phyloP scores from a whole-genome alignment of 2,888 invertebrate genomes.

The Drosophila incognita region DNA sequence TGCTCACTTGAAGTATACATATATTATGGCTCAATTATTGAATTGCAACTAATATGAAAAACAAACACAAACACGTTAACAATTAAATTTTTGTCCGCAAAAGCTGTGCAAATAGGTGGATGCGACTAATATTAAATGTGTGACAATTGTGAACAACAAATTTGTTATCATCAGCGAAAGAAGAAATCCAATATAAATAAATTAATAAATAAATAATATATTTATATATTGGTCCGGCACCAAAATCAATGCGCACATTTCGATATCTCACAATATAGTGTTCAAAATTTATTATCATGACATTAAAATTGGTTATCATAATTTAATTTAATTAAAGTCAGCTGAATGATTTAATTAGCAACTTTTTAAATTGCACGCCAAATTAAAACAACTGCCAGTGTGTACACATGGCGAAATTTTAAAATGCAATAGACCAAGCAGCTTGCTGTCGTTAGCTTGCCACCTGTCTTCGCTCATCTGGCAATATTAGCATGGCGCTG shows the following conservation, averaged over 20 bases:
- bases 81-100: constrained; percentile 17
- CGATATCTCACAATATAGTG: neutral
- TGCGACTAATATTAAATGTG: constrained; percentile 53
- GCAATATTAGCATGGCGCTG: constrained; percentile 8
- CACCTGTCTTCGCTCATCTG: neutral
- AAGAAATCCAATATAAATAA: neutral
- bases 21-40: constrained; percentile 76
- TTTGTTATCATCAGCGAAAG: constrained; percentile 28
- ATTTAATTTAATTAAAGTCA: constrained; percentile 33
- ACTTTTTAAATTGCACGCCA: neutral
- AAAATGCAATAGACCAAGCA: constrained; percentile 7
- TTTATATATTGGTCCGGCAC: neutral
- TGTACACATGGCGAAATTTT: neutral
- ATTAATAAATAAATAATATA: neutral
- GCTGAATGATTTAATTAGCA: constrained; percentile 34
- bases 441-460: neutral
- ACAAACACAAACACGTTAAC: constrained; percentile 14
- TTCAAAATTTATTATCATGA: neutral
- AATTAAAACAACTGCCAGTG: constrained; percentile 2
- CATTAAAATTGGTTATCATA: constrained; percentile 4
- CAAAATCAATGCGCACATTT: constrained; percentile 33
- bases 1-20: constrained; percentile 37
- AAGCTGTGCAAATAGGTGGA: constrained; percentile 29
- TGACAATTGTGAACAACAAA: constrained; percentile 42
- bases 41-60: constrained; percentile 70